Base-by-base conservation (phyloP, 2,888 invertebrate species). In the Apantesis nais region DNA sequence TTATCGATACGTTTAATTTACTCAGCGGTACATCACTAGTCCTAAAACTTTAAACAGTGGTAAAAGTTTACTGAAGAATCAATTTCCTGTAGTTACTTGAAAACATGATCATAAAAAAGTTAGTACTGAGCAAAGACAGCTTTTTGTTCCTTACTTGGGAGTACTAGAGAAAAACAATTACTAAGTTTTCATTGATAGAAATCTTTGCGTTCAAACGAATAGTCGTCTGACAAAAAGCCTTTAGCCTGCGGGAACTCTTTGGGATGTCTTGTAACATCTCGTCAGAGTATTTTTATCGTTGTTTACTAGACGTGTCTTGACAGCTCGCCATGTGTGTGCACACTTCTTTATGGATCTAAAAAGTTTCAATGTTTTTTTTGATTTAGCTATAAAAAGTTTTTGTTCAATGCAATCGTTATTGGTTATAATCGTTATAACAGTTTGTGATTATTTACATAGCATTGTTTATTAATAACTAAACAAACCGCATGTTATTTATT, bases 161-260 rank as follows among this genome's bases (percentile, higher is more conserved):
- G 48, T 25, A 48, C 16, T 31, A 9, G 31, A 62, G 62, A 71
- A 66, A 55, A 71, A n/a, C 67, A 64, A 71, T 62, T 55, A 31
- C 34, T 34, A 58, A 44, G 34, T 70, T 67, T 67, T 71, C 67
- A 71, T 68, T 71, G 71, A 71, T 71, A 67, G 67, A 64, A 65
- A 68, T 71, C 68, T 39, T 70, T 68, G 71, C 68, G 44, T 73
- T 64, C 16, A 67, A 71, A 60, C 48, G 62, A 66, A 37, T 70
- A 65, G 44, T 67, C 72, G 68, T 39, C 68, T 55, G 66, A 74
- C 58, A 71, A 76, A 76, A 74, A 73, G 48, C 48, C 39, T 52
- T n/a, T 7, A 37, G 39, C n/a, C 34, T 66, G 67, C 61, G n/a
- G 62, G 62, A 48, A 60, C 58, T 67, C 67, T 67, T 64, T 71